A percentile compares a stretch with the other conserved stretches of the same genome.
Conservation (phyloP, 2,888 invertebrate genomes). For the Habrosyne pyritoides region DNA sequence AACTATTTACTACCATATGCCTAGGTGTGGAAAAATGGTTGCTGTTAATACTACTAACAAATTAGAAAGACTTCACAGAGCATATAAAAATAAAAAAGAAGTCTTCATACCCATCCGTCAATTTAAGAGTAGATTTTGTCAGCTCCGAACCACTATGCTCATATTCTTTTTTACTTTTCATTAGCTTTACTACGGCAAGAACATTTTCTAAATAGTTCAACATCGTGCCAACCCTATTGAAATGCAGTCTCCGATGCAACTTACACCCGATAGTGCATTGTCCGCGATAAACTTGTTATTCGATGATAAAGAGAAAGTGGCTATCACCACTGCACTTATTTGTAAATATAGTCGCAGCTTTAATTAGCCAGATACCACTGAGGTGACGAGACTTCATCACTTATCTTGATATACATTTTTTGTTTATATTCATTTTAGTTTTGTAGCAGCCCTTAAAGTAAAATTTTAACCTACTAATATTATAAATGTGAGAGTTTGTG, state of each 20-base stretch:
- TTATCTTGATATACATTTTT: not conserved
- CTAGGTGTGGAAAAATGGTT: too few relatives aligned
- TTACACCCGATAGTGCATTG: constrained; percentile 76
- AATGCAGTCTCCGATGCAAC: constrained; percentile 41
- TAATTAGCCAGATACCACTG: constrained; percentile 49
- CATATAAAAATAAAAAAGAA: too few relatives aligned
- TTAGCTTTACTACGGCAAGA: too few relatives aligned
- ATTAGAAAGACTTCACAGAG: too few relatives aligned
- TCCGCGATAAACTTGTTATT: constrained; percentile 79
- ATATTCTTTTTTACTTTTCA: too few relatives aligned
- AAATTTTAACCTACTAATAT: too few relatives aligned
- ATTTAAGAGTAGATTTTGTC: too few relatives aligned
- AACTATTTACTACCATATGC: too few relatives aligned
- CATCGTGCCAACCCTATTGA: constrained; percentile 41
- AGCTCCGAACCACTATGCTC: too few relatives aligned
- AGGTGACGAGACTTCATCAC: constrained; percentile 38
- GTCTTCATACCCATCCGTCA: too few relatives aligned
- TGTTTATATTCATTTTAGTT: not conserved
- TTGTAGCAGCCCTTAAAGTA: not conserved
- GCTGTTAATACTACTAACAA: too few relatives aligned
- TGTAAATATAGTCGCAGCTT: constrained; percentile 62
- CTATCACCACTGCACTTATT: constrained; percentile 58
- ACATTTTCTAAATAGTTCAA: not conserved
- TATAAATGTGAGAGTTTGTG: too few relatives aligned
- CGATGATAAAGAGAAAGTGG: constrained; percentile 71